Percentiles rank a stretch among this genome's conserved stretches.
These are phyloP conservation scores for Papilio protenor DNA, from an alignment of 2,888 invertebrate species.

Conservation along the genomic window DNA sequence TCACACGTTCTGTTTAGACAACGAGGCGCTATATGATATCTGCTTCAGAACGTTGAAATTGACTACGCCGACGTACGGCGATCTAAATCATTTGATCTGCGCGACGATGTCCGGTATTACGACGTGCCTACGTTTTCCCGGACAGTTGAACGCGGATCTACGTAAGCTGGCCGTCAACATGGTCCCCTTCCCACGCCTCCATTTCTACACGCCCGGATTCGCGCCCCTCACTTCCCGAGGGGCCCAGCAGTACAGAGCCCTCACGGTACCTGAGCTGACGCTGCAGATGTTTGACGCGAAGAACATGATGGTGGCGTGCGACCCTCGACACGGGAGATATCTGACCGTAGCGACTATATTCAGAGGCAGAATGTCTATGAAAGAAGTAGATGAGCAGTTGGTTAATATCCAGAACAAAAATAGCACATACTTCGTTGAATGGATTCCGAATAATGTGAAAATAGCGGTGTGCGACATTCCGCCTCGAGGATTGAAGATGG, in stretches of 20 bases:
- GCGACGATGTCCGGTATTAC: constrained; percentile 95
- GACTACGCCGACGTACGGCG: constrained; percentile 90
- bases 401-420: constrained; percentile 91
- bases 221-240: constrained; percentile 91
- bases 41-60: constrained; percentile 91
- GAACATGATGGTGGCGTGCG: constrained; percentile 95
- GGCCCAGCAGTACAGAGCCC: constrained; percentile 93
- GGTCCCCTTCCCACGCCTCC: constrained; percentile 87
- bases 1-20: constrained; percentile 89
- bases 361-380: constrained; percentile 96
- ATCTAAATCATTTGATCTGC: constrained; percentile 92
- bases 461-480: constrained; percentile 93
- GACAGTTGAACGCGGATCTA: constrained; percentile 78
- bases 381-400: constrained; percentile 93
- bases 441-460: constrained; percentile 92
- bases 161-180: constrained; percentile 78
- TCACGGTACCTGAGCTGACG: constrained; percentile 96
- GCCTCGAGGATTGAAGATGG: constrained; percentile 90
- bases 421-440: constrained; percentile 91
- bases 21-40: constrained; percentile 89
- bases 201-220: constrained; percentile 84
- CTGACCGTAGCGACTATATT: constrained; percentile 95
- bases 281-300: constrained; percentile 86
- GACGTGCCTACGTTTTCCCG: constrained; percentile 88
- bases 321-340: constrained; percentile 95